Percentiles rank a stretch among this genome's conserved stretches.
These are phyloP conservation scores for Chelonus insularis DNA, from an alignment of 1,140 invertebrate genomes.

Conservation along the genomic window DNA sequence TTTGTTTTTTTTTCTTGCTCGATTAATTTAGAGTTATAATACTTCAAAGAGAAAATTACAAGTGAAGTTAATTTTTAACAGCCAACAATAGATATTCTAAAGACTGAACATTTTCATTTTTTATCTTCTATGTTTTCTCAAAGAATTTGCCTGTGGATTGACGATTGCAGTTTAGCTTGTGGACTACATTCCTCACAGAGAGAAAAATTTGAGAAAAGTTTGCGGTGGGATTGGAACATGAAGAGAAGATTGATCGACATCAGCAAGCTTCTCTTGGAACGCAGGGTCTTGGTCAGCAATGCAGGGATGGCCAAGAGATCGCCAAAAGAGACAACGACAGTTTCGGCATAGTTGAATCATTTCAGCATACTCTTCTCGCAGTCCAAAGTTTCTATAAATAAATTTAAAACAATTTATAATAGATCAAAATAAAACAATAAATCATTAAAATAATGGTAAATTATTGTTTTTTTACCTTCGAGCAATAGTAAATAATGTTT, in stretches of 20 bases:
- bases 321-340: slow-evolving; percentile 96
- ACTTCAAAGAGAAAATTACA: slow-evolving; percentile 21
- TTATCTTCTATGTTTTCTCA: slow-evolving; percentile 4
- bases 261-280: slow-evolving; percentile 75
- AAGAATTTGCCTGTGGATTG: no score
- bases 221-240: slow-evolving; percentile 84
- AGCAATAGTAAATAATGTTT: slow-evolving; percentile 55
- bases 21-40: slow-evolving; percentile 1
- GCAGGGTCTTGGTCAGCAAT: slow-evolving; percentile 82
- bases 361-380: slow-evolving; percentile 93
- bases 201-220: slow-evolving; percentile 89
- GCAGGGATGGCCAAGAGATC: slow-evolving; percentile 87
- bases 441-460: neutral
- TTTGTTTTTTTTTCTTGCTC: neutral
- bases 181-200: slow-evolving; percentile 63
- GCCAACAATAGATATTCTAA: slow-evolving; percentile 26
- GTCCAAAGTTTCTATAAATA: slow-evolving; percentile 75
- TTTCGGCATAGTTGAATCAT: slow-evolving; percentile 91
- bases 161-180: no score
- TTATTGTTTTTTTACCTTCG: slow-evolving; percentile 41
- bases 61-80: slow-evolving; percentile 20
- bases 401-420: neutral
- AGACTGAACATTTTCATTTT: slow-evolving; percentile 13
- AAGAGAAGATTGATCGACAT: slow-evolving; percentile 77
- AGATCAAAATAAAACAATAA: neutral